A percentile compares a stretch with the other conserved stretches of the same genome.
Evolutionary conservation across 2,797 vertebrate species (phyloP).

Genomic region (Melanotaenia trifasciata): DNA sequence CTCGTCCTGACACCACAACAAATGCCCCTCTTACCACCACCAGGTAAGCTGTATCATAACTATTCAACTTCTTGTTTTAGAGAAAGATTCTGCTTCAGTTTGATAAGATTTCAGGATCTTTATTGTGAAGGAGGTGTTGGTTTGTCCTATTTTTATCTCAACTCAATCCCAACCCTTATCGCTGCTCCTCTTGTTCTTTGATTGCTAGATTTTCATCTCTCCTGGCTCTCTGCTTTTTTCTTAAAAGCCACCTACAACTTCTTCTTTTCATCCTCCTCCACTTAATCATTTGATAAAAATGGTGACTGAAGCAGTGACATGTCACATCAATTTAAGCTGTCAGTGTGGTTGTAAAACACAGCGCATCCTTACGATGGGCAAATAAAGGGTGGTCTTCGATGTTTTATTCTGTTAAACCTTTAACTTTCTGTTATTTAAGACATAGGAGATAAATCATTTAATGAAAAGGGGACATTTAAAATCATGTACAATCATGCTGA

Average conservation of each 20-base stretch:
- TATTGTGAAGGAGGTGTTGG: not conserved
- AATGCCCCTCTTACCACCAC: slow-evolving; percentile 52
- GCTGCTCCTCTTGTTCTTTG: slow-evolving; percentile 9
- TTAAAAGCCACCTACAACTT: slow-evolving; percentile 22
- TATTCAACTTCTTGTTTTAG: not conserved
- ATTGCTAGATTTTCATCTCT: slow-evolving; percentile 20
- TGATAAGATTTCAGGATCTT: slow-evolving; percentile 5
- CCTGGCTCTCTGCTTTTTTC: not conserved
- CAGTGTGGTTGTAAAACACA: slow-evolving; percentile 11
- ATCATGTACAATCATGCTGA: not conserved
- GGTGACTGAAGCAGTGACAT: slow-evolving; percentile 29
- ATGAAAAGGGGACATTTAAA: slow-evolving; percentile 1
- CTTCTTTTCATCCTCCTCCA: slow-evolving; percentile 16
- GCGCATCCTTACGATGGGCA: slow-evolving; percentile 2
- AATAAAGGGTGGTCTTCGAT: not conserved
- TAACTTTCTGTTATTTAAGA: slow-evolving; percentile 20
- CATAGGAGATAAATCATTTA: not conserved
- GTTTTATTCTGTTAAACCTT: slow-evolving; percentile 9
- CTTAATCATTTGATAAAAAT: slow-evolving; percentile 36
- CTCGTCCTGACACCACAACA: slow-evolving; percentile 35
- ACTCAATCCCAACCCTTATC: not conserved
- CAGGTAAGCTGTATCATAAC: slow-evolving; percentile 35
- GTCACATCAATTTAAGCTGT: slow-evolving; percentile 39
- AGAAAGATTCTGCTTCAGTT: not conserved
- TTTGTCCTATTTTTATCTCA: not conserved